Base-by-base conservation (phyloP, 2,797 vertebrate species). In the Danio choprae region DNA sequence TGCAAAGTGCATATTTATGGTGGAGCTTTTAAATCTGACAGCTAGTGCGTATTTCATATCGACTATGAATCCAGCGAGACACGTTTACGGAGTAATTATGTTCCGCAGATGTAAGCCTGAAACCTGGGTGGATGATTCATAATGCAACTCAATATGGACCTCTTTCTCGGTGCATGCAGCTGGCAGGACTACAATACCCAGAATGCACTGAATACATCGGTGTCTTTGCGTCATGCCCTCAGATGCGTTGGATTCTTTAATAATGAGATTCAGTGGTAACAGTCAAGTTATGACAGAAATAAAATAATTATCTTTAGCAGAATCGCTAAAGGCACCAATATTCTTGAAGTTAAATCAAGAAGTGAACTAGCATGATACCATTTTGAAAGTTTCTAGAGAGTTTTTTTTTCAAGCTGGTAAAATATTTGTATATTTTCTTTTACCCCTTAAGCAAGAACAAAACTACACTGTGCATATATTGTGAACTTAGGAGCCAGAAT, bases 81-180 rank as follows among this genome's bases (percentile, higher is more conserved):
- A 77, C 51, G 69, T 81, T 83, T 68, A 81, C 65, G 22, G 67
- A 58, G 67, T 79, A 79, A 71, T 83, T 85, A 69, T 50, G 55
- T 71, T 67, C 67, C 59, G 51, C 44, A 40, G 79, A 73, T 73
- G 63, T 81, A 81, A 80, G 69, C 15, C 44, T 48, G 72, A 73
- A 55, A 68, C 71, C 70, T 63, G 38, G 29, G 10, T 56, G 67
- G 20, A 68, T 81, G 71, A 83, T 76, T 79, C 81, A 83, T 58
- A 73, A 51, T 44, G 78, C n/a, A 43, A 64, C 77, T 83, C 77
- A 70, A 13, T 53, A 78, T 7, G 0, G 16, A 70, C 13, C 43
- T 51, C 29, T 79, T 55, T 58, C 18, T 71, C n/a, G 16, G 46
- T 67, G 29, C 12, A 9, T 56, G 18, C 38, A 70, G 29, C 36